These are phyloP conservation scores for Seladonia tumulorum DNA, from an alignment of 2,888 invertebrate species.

Conservation along the genomic window DNA sequence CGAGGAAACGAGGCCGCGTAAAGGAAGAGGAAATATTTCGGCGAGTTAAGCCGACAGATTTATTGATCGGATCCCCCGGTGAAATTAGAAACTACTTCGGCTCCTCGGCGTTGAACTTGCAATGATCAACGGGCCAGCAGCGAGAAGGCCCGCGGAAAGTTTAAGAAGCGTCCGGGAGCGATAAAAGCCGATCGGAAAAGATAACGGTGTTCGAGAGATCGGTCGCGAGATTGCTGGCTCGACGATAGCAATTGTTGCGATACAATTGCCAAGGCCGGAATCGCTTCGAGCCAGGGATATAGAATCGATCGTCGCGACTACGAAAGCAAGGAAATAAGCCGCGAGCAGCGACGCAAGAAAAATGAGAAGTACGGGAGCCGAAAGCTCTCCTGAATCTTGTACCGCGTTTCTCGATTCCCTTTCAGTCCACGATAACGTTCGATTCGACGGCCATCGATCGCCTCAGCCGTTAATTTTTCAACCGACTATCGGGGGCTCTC, in stretches of 20 bases:
- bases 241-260: constrained; percentile 49
- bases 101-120: background rate
- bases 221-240: constrained; percentile 37
- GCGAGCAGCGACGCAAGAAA: constrained; percentile 20
- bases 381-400: background rate
- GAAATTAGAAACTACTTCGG: constrained; percentile 4
- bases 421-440: background rate
- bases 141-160: constrained; percentile 25
- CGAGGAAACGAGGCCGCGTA: background rate
- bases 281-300: constrained; percentile 55
- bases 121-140: constrained; percentile 11
- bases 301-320: constrained; percentile 52
- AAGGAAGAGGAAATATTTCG: background rate
- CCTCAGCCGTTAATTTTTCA: background rate
- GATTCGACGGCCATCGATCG: background rate
- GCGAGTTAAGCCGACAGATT: constrained; percentile 14
- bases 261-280: constrained; percentile 62
- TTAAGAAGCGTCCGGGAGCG: constrained; percentile 35
- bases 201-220: constrained; percentile 41
- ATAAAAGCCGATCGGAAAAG: constrained; percentile 38
- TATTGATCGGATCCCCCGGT: background rate
- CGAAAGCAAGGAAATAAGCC: constrained; percentile 45
- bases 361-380: background rate
- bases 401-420: background rate
- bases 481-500: background rate